A percentile compares a stretch with the other conserved stretches of the same genome.
These are phyloP conservation scores for human DNA, from an alignment of 2,113 vertebrate species.

Conservation along the genomic window DNA sequence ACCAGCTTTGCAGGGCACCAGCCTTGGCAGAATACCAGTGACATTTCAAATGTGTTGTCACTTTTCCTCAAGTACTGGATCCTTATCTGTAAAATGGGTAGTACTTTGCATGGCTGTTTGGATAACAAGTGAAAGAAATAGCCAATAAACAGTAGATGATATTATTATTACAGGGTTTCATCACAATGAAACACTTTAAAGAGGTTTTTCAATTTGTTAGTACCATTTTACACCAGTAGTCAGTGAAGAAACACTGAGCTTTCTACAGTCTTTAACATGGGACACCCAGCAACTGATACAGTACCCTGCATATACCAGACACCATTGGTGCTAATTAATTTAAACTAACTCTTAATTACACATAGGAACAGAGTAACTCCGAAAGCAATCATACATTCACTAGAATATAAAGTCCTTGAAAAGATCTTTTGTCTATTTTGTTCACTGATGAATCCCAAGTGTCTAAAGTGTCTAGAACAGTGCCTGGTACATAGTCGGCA, in stretches of 20 bases:
- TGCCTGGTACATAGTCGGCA: not conserved
- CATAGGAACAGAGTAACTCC: not conserved
- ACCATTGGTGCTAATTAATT: not conserved
- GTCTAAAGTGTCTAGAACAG: not conserved
- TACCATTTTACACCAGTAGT: not conserved
- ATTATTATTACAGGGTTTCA: not conserved
- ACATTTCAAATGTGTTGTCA: not conserved
- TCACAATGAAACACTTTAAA: not conserved
- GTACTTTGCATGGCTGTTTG: not conserved
- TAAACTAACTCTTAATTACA: slow-evolving; percentile 3
- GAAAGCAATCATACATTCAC: not conserved
- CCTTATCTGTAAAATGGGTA: not conserved
- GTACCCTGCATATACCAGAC: not conserved
- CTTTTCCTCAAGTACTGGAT: not conserved
- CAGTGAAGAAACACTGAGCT: not conserved
- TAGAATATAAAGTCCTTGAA: not conserved
- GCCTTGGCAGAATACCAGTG: not conserved
- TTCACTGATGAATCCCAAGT: not conserved
- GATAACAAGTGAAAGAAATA: not conserved
- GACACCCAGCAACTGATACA: not conserved
- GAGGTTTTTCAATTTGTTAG: not conserved
- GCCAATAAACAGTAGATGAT: not conserved
- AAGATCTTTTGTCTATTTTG: not conserved
- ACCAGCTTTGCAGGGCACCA: not conserved
- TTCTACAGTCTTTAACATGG: not conserved